A percentile compares a stretch with the other conserved stretches of the same genome.
phyloP scores from a whole-genome alignment of 35 echinoderm and acorn worm genomes.

The Strongylocentrotus purpuratus region DNA sequence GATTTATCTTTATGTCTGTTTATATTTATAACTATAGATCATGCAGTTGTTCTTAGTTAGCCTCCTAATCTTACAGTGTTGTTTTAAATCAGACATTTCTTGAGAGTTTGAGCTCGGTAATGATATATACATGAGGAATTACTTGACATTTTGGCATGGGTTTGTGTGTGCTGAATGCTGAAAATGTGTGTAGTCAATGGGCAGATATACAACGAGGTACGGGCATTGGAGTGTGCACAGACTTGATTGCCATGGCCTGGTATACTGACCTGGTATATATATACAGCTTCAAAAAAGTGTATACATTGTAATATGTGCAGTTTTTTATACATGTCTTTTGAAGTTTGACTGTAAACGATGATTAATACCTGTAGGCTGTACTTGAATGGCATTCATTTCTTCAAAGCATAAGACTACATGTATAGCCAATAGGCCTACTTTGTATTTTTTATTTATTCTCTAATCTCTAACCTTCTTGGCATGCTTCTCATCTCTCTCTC shows the following conservation, averaged over 20 bases:
- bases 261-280: background rate
- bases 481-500: too few relatives aligned
- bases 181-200: background rate
- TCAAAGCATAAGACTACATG: too few relatives aligned
- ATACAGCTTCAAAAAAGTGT: background rate
- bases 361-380: too few relatives aligned
- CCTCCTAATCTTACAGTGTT: background rate
- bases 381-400: too few relatives aligned
- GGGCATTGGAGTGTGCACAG: background rate
- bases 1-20: slow-evolving; percentile 18
- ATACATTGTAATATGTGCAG: too few relatives aligned
- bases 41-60: background rate
- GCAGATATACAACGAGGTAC: too few relatives aligned
- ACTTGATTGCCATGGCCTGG: background rate
- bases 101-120: background rate
- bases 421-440: too few relatives aligned
- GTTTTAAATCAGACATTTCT: background rate
- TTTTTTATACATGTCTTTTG: too few relatives aligned
- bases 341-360: too few relatives aligned
- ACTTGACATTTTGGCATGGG: background rate
- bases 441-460: too few relatives aligned
- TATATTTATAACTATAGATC: background rate
- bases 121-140: background rate
- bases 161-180: background rate
- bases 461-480: too few relatives aligned